Evolutionary conservation across 2,888 invertebrate genomes (phyloP), one percentile per base, ranked within the genome.

Genomic region (Tipula confusa): DNA sequence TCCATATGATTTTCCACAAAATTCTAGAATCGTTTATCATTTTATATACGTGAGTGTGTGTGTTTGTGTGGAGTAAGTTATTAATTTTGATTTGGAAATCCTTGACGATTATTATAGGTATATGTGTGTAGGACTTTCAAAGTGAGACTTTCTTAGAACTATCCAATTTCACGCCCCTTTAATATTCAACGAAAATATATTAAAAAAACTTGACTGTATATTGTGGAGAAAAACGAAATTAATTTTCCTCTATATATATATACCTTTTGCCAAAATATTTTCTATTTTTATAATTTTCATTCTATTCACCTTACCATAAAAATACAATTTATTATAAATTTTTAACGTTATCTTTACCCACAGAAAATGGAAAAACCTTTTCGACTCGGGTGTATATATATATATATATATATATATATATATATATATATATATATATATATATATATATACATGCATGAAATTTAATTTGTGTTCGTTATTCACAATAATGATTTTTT

Each of bases 281-380:
- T 64, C 64, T 64, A 64, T 64, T 64, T 64, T 64, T 64, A 64
- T 64, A 64, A 64, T 64, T 64, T 64, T 24, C 64, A 64, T 64
- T 64, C 64, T 64, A 64, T 64, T 64, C 64, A 64, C 64, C 64
- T 64, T 64, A 18, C 64, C 18, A 64, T 24, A 64, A 43, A 64
- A 64, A 64, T 64, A 64, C 24, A 64, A 64, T 64, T 64, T 64
- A 64, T 64, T 64, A 64, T 64, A 64, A 64, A 64, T 64, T 64
- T 64, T 64, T 24, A 64, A 64, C 64, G 64, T 64, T 64, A 64
- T 64, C 64, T 64, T n/a, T 24, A 24, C 9, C 64, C 64, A 64
- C 64, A 64, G 64, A 64, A 64, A 24, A 43, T 43, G 18, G 64
- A 24, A 64, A 64, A 24, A 64, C 64, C 64, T 24, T 64, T 64